Conservation (phyloP, 2,797 vertebrate species). For the Pseudotriccus pelzelni region DNA sequence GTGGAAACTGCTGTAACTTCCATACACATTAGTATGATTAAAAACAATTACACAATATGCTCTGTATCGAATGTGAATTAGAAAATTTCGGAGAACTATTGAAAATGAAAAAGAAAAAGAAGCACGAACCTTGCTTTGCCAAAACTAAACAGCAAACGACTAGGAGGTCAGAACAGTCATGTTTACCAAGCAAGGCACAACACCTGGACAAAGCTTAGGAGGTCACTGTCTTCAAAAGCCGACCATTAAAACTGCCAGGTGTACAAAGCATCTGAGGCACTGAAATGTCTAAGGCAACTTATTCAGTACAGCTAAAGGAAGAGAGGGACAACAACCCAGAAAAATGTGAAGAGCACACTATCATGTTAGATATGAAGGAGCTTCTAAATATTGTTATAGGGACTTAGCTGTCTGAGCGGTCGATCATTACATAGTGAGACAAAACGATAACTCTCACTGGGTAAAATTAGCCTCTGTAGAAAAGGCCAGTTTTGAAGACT, state of each 20-base stretch:
- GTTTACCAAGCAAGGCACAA: background rate
- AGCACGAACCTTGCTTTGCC: background rate
- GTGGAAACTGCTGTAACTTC: slow-evolving; percentile 16
- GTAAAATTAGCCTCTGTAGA: background rate
- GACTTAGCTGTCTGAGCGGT: background rate
- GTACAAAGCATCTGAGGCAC: rapidly evolving
- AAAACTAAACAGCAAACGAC: background rate
- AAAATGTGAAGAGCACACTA: background rate
- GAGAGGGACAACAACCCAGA: background rate
- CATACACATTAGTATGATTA: background rate
- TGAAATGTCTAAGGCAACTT: background rate
- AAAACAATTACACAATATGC: background rate
- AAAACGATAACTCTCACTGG: background rate
- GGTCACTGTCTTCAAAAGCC: background rate
- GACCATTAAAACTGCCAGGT: background rate
- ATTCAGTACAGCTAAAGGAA: background rate
- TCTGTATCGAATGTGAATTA: background rate
- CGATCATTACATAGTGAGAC: background rate
- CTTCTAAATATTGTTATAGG: background rate
- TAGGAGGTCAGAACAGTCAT: background rate
- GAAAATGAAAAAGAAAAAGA: background rate
- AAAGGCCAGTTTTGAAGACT: background rate
- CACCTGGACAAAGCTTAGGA: background rate
- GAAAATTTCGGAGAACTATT: background rate
- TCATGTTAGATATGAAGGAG: background rate